These are phyloP conservation scores for Meloidogyne chitwoodi DNA, from an alignment of 1,140 invertebrate genomes.

Conservation along the genomic window DNA sequence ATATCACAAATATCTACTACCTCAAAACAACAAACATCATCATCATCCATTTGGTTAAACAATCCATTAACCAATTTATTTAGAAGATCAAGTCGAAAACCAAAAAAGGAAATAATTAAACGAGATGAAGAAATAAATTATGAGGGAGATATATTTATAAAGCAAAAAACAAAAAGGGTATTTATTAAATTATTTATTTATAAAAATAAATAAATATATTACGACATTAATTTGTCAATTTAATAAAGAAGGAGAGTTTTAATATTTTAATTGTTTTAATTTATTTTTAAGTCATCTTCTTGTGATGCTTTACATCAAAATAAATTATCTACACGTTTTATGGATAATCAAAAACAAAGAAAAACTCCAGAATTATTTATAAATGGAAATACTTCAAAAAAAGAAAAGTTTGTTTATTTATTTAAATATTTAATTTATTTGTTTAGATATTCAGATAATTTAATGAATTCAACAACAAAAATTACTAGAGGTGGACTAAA, in stretches of 20 bases:
- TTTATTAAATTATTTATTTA: not conserved
- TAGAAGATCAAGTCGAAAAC: conserved; percentile 2
- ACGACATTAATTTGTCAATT: too few species aligned
- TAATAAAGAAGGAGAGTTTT: too few species aligned
- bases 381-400: not conserved
- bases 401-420: not conserved
- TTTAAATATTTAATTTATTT: not conserved
- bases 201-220: too few species aligned
- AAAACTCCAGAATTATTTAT: not conserved
- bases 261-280: not conserved
- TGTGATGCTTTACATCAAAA: conserved; percentile 7
- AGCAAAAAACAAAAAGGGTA: conserved; percentile 6
- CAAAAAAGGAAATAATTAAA: not conserved
- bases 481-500: not conserved
- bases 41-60: not conserved
- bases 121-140: not conserved
- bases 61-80: conserved; percentile 18
- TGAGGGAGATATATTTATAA: not conserved
- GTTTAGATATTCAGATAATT: not conserved
- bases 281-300: not conserved
- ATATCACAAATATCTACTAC: not conserved
- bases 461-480: not conserved
- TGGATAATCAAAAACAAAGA: conserved; percentile 3
- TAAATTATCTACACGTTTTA: conserved; percentile 10
- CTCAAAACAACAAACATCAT: not conserved